Percentiles rank a stretch among this genome's conserved stretches.
Evolutionary conservation across 1,140 invertebrate genomes (phyloP).

Genomic region (Diprion similis): DNA sequence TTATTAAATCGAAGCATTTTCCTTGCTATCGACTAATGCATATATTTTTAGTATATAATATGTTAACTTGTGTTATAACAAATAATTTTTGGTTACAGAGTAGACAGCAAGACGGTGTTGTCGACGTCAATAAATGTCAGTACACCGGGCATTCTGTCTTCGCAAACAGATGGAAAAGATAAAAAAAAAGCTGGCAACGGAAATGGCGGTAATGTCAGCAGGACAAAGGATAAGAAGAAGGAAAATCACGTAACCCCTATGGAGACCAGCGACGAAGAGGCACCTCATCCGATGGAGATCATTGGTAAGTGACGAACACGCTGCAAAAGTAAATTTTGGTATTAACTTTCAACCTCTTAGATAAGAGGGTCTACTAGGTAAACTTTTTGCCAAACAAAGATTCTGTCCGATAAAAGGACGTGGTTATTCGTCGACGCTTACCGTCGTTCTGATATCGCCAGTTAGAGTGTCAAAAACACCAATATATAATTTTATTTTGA

Average conservation of each 20-base stretch:
- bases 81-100: slow-evolving; percentile 35
- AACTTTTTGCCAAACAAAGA: no score
- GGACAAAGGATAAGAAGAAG: slow-evolving; percentile 59
- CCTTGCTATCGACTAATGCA: slow-evolving; percentile 9
- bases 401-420: no score
- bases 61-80: no score
- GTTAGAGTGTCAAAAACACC: no score
- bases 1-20: slow-evolving; percentile 12
- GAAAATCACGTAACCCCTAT: slow-evolving; percentile 56
- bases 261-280: slow-evolving; percentile 60
- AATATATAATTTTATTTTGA: no score
- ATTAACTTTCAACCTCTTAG: no score
- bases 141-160: slow-evolving; percentile 29
- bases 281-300: slow-evolving; percentile 47
- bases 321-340: no score
- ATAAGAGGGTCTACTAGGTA: no score
- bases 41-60: not conserved
- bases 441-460: no score
- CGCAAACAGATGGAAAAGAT: slow-evolving; percentile 47
- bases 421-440: no score
- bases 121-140: slow-evolving; percentile 47
- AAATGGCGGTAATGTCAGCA: slow-evolving; percentile 34
- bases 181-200: slow-evolving; percentile 49
- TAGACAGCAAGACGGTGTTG: slow-evolving; percentile 44
- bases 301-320: slow-evolving; percentile 47